Evolutionary conservation across 1,140 invertebrate genomes (phyloP).

Genomic region (Drosophila dunni): DNA sequence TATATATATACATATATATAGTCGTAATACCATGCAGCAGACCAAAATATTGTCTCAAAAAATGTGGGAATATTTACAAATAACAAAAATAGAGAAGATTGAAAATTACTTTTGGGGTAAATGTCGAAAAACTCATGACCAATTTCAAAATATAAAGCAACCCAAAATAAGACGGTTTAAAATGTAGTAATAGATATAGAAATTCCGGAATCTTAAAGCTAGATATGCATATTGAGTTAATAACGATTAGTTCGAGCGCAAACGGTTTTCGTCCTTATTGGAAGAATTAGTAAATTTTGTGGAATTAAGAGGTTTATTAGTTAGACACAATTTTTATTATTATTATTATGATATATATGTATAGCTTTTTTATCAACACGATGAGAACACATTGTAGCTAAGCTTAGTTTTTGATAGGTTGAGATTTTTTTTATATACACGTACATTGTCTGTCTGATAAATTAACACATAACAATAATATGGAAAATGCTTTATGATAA

Average conservation of each 20-base stretch:
- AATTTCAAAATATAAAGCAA: conserved; percentile 35
- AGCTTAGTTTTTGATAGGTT: conserved; percentile 72
- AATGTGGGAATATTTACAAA: conserved; percentile 40
- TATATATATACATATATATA: conserved; percentile 48
- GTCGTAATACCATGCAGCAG: conserved; percentile 56
- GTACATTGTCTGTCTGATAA: conserved; percentile 17
- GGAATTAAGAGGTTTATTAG: conserved; percentile 55
- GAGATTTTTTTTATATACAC: conserved; percentile 45
- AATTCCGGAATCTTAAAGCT: conserved; percentile 7
- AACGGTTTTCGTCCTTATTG: conserved; percentile 81
- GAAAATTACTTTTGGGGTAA: conserved; percentile 10
- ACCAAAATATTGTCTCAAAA: conserved; percentile 72
- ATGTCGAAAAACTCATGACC: conserved; percentile 39
- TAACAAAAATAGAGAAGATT: conserved; percentile 30
- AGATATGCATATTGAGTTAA: conserved; percentile 27
- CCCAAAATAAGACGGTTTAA: conserved; percentile 2
- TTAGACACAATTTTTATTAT: conserved; percentile 66
- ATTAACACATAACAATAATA: conserved; percentile 33
- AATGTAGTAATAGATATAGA: conserved; percentile 13
- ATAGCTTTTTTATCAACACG: conserved; percentile 53
- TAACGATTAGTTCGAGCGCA: conserved; percentile 37
- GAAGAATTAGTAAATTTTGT: conserved; percentile 21
- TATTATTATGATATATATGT: conserved; percentile 35
- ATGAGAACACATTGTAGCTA: conserved; percentile 35
- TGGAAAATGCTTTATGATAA: conserved; percentile 45